Conservation (phyloP, 2,797 vertebrate species). For the Platyrinchus mystaceus region DNA sequence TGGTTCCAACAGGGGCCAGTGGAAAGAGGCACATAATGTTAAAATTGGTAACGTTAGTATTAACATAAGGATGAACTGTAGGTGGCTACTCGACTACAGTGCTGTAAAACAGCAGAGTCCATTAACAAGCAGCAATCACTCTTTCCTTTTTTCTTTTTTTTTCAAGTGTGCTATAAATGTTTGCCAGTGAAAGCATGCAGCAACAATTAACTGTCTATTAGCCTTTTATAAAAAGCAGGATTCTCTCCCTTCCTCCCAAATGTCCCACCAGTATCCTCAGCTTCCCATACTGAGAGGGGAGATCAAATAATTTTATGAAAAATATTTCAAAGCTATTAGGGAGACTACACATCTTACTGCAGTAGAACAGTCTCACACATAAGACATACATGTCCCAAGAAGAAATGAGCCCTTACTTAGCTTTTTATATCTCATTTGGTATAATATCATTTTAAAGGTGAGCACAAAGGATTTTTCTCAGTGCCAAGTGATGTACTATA, state of each 20-base stretch:
- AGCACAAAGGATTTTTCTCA: neutral
- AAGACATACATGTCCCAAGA: neutral
- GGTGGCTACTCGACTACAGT: constrained; percentile 67
- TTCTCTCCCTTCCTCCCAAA: neutral
- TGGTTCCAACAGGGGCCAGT: constrained; percentile 72
- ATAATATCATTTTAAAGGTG: neutral
- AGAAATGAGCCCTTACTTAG: neutral
- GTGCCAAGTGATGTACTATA: neutral
- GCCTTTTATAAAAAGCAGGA: neutral
- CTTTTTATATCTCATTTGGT: neutral
- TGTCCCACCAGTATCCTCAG: neutral
- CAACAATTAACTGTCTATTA: constrained; percentile 11
- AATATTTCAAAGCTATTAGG: neutral
- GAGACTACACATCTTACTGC: neutral
- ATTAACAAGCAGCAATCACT: constrained; percentile 27
- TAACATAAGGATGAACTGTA: constrained; percentile 81
- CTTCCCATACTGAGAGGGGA: neutral
- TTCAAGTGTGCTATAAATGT: neutral
- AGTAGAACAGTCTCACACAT: rapidly evolving
- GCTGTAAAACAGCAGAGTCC: constrained; percentile 81
- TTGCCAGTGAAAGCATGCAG: neutral
- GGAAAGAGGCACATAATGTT: constrained; percentile 73
- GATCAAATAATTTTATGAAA: neutral
- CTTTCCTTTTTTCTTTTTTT: neutral
- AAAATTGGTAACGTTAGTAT: constrained; percentile 79